phyloP scores from a whole-genome alignment of 2,888 invertebrate species.

The Ptilodon capucinus region DNA sequence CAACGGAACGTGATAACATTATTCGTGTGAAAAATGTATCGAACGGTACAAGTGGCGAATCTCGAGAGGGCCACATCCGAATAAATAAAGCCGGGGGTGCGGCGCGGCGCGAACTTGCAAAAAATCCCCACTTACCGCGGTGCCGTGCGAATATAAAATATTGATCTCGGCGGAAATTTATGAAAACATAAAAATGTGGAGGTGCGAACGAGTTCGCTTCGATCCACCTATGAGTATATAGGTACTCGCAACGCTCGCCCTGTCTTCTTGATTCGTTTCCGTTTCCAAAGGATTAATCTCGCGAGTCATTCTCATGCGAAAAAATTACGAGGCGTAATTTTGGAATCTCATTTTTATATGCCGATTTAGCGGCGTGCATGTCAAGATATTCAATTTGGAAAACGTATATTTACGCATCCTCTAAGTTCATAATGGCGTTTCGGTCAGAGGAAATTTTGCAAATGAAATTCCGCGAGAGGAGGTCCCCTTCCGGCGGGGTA shows the following conservation, averaged over 20 bases:
- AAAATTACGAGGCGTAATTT: constrained; percentile 40
- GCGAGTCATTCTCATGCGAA: constrained; percentile 35
- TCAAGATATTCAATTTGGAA: constrained; percentile 42
- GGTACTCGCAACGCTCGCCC: constrained; percentile 52
- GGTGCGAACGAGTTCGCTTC: constrained; percentile 52
- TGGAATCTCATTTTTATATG: constrained; percentile 31
- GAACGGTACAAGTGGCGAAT: constrained; percentile 65
- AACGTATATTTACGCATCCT: constrained; percentile 41
- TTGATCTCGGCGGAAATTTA: constrained; percentile 77
- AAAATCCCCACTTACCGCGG: constrained; percentile 60
- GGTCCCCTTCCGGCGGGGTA: constrained; percentile 50
- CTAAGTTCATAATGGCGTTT: constrained; percentile 49
- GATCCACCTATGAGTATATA: constrained; percentile 48
- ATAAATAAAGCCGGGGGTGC: constrained; percentile 57
- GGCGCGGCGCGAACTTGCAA: constrained; percentile 57
- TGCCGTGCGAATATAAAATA: constrained; percentile 74
- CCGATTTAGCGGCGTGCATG: constrained; percentile 27
- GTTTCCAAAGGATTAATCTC: constrained; percentile 42
- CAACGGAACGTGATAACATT: constrained; percentile 67
- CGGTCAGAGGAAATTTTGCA: constrained; percentile 59
- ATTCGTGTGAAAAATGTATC: constrained; percentile 72
- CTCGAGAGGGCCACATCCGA: constrained; percentile 61
- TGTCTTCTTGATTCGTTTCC: constrained; percentile 41
- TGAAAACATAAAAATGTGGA: constrained; percentile 77
- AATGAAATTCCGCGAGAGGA: constrained; percentile 64